These are phyloP conservation scores for Orchesella cincta DNA, from an alignment of 1,140 invertebrate species.

Conservation along the genomic window DNA sequence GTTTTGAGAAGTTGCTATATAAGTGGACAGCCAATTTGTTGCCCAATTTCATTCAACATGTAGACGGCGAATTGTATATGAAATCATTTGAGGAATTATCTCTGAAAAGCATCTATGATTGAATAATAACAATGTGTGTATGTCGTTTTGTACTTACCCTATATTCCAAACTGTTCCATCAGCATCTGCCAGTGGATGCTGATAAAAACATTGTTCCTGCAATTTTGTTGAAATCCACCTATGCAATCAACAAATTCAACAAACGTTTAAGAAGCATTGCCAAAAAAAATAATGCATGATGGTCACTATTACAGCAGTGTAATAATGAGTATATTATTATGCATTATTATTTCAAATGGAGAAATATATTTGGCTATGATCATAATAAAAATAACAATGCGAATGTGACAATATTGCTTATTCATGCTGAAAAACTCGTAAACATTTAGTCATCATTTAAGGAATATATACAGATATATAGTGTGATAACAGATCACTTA, in stretches of 20 bases:
- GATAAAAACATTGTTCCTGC: slow-evolving; percentile 35
- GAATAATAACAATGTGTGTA: too few species aligned
- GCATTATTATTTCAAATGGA: background rate
- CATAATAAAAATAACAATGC: too few species aligned
- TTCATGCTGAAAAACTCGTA: too few species aligned
- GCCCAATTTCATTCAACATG: too few species aligned
- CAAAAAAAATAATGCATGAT: background rate
- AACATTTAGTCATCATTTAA: too few species aligned
- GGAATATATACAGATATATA: too few species aligned
- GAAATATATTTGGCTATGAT: background rate
- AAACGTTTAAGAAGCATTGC: background rate
- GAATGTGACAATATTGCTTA: background rate
- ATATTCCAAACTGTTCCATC: slow-evolving; percentile 46
- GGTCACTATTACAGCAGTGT: background rate
- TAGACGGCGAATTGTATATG: too few species aligned
- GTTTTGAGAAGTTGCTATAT: too few species aligned
- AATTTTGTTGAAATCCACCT: slow-evolving; percentile 38
- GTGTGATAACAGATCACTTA: too few species aligned
- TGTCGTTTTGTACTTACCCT: slow-evolving; percentile 33
- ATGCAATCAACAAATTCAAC: background rate
- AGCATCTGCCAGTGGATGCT: slow-evolving; percentile 41
- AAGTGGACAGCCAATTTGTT: too few species aligned
- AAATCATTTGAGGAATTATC: too few species aligned
- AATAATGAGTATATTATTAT: background rate
- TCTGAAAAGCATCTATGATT: too few species aligned